Evolutionary conservation across 2,797 vertebrate genomes (phyloP), one percentile per base, ranked within the genome.

Genomic region (Pelochelys cantorii): DNA sequence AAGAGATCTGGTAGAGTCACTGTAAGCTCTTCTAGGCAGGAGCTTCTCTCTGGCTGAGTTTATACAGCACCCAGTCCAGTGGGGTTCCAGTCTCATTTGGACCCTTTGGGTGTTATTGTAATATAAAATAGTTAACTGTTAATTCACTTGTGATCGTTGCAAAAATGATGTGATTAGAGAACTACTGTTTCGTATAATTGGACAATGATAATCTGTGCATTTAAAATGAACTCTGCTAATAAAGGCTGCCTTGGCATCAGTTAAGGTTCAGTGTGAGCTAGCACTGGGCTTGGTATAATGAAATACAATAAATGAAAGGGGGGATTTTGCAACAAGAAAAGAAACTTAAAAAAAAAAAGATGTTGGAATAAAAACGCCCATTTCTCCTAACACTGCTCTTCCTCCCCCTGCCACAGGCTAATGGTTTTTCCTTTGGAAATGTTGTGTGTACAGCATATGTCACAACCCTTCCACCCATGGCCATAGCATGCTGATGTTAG

Each of bases 291-390:
- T 81, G 42, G 18, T 81, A 27, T 11, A 86, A 27, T 31, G 29
- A 87, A 93, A 25, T 11, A 57, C 3, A 96, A 94, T 96, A 96
- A 96, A 95, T 80, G 15, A 86, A 95, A 83, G 71, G 85, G 82
- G 74, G 90, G 54, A 53, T 92, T n/a, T 90, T 86, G 11, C 83
- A 84, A 80, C 87, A 83, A 22, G 29, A 75, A 88, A 90, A 81
- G 11, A 1, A 59, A 4, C 4, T 71, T 5, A 7, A 25, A 20
- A 29, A 23, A 29, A 23, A 59, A 91, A 29, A 48, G 42, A 48
- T 11, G 29, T 60, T 37, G 27, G 2, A 65, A 62, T 81, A 25
- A 20, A 83, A 81, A 0, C 12, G 57, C 48, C n/a, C 2, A 22
- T 60, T 52, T 84, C 48, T 17, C 86, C 31, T 83, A 1, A 13